phyloP scores from a whole-genome alignment of 2,113 vertebrate genomes.

The Nesogale talazaci region DNA sequence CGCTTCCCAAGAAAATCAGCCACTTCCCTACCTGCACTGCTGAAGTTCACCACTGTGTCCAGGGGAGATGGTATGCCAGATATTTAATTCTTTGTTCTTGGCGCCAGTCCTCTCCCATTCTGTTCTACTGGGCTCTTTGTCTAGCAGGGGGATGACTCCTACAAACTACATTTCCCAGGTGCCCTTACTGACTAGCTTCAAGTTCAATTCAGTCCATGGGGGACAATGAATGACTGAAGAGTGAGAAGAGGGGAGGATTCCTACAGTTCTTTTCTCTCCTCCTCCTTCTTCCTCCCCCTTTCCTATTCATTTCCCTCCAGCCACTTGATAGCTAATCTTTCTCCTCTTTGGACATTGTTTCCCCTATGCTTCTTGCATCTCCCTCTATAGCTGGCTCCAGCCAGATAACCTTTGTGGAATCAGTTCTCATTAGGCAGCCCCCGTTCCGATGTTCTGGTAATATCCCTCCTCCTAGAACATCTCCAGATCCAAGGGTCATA shows the following conservation, averaged over 20 bases:
- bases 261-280: background rate
- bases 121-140: background rate
- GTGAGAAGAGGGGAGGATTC: background rate
- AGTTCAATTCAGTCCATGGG: background rate
- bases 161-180: constrained; percentile 1
- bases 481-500: background rate
- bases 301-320: too few species aligned
- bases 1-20: background rate
- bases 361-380: background rate
- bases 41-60: background rate
- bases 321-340: too few species aligned
- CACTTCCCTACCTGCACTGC: background rate
- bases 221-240: background rate
- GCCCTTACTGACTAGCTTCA: constrained; percentile 33
- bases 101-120: background rate
- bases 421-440: background rate
- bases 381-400: background rate
- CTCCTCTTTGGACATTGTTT: too few species aligned
- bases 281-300: too few species aligned
- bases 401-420: background rate
- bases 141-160: background rate
- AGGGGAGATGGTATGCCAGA: background rate
- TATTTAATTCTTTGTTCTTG: background rate
- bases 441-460: background rate
- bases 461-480: background rate